phyloP scores from a whole-genome alignment of 2,888 invertebrate genomes.

The Chymomyza procnemis region DNA sequence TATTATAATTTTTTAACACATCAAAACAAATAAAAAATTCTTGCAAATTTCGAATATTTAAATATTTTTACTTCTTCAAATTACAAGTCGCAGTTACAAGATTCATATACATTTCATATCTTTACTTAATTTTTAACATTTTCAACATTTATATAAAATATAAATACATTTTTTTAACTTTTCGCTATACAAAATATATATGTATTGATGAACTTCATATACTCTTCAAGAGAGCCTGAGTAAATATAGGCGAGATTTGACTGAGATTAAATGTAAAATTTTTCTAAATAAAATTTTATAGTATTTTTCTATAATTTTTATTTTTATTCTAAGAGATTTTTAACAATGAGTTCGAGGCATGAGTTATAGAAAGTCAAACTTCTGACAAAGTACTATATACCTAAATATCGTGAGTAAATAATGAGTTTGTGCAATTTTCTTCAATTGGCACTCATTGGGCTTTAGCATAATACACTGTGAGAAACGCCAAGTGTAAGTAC shows the following conservation, averaged over 20 bases:
- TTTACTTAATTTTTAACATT: background rate
- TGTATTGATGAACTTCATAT: background rate
- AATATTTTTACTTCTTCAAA: no score
- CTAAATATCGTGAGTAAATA: background rate
- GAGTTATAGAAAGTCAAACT: background rate
- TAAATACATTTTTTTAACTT: background rate
- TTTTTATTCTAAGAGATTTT: background rate
- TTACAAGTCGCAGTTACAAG: background rate
- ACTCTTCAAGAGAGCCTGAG: background rate
- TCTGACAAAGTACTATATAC: background rate
- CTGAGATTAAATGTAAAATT: background rate
- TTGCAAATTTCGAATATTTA: no score
- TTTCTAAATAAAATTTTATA: background rate
- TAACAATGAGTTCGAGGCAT: background rate
- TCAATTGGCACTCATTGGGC: conserved; percentile 34
- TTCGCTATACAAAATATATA: background rate
- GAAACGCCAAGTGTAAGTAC: background rate
- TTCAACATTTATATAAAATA: background rate
- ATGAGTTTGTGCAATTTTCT: background rate
- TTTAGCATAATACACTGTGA: background rate
- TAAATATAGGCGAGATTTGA: background rate
- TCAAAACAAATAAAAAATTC: no score
- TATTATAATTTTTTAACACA: no score
- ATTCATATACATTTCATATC: background rate
- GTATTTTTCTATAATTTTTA: background rate